Evolutionary conservation across 2,797 vertebrate genomes (phyloP), one percentile per base, ranked within the genome.

Genomic region (Aulostomus chinensis): DNA sequence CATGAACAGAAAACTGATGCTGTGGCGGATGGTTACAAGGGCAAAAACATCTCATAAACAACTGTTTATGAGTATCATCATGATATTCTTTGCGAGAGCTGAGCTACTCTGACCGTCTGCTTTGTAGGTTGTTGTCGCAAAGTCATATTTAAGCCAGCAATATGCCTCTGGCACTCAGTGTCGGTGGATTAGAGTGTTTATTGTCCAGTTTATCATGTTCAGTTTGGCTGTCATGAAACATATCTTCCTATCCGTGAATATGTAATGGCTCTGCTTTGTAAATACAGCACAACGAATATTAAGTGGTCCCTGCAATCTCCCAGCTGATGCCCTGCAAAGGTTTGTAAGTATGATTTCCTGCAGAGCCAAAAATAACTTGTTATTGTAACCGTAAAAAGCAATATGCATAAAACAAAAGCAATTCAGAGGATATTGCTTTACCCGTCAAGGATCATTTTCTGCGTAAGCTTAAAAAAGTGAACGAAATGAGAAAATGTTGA

Each of bases 181-280:
- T 78, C 76, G 65, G 73, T 75, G 78, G 72, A 86, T 90, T 89
- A 81, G 45, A 78, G 57, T 73, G 76, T 89, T 91, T 89, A 89
- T 89, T 86, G 85, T 90, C 68, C 80, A 85, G 90, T 90, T 89
- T 79, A 89, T 90, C 87, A 88, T 69, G 73, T 76, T 79, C 59
- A 51, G 66, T 84, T 87, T 80, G 71, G 82, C 75, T 73, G 78
- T 72, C 62, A 58, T 72, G 76, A 78, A 78, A 85, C 77, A 84
- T 81, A 78, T 85, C 72, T 76, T 32, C 40, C 62, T n/a, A 73
- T 86, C 77, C 76, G 66, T 77, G 71, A 85, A 86, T 81, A 78
- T 78, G 66, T 76, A 79, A 85, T 78, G 58, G 37, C 63, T 68
- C 46, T 64, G 68, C 78, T 78, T 81, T 76, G 65, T 57, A 85